A percentile compares a stretch with the other conserved stretches of the same genome.
These are phyloP conservation scores for Macaria notata DNA, from an alignment of 2,888 invertebrate species.

Conservation along the genomic window DNA sequence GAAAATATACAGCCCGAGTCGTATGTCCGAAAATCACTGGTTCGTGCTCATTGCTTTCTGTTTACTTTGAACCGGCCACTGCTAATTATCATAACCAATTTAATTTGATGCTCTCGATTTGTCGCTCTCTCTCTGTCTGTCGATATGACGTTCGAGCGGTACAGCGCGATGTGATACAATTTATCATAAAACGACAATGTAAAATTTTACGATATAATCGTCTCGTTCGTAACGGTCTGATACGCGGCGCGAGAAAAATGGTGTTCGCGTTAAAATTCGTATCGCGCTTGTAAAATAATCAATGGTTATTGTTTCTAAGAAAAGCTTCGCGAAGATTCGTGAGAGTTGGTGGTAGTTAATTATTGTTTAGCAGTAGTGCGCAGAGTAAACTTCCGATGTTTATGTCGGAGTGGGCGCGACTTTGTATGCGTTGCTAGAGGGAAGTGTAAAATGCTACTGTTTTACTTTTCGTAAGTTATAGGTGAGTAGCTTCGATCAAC, in stretches of 20 bases:
- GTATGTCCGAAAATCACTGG: slow-evolving; percentile 50
- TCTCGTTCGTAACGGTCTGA: slow-evolving; percentile 41
- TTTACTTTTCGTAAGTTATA: too few species aligned
- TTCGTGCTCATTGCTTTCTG: slow-evolving; percentile 44
- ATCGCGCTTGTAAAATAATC: slow-evolving; percentile 34
- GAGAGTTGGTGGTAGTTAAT: slow-evolving; percentile 25
- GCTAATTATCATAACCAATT: slow-evolving; percentile 65
- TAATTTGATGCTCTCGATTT: slow-evolving; percentile 51
- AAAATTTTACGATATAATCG: slow-evolving; percentile 68
- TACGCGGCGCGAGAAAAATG: slow-evolving; percentile 40
- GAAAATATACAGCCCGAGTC: slow-evolving; percentile 36
- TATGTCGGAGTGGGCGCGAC: slow-evolving; percentile 22
- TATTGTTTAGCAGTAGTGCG: slow-evolving; percentile 27
- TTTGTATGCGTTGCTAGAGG: slow-evolving; percentile 19
- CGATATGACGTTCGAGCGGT: slow-evolving; percentile 37
- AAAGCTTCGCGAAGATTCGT: slow-evolving; percentile 27
- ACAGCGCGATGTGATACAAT: slow-evolving; percentile 49
- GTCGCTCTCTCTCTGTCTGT: slow-evolving; percentile 43
- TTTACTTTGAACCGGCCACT: slow-evolving; percentile 64
- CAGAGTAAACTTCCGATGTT: slow-evolving; percentile 32
- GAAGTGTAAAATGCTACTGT: slow-evolving; percentile 1
- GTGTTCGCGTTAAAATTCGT: slow-evolving; percentile 34
- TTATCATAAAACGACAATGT: slow-evolving; percentile 55
- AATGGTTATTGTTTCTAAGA: slow-evolving; percentile 43
- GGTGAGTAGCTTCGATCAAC: too few species aligned